phyloP scores from a whole-genome alignment of 2,888 invertebrate species.

The Yponomeuta plumbellus region DNA sequence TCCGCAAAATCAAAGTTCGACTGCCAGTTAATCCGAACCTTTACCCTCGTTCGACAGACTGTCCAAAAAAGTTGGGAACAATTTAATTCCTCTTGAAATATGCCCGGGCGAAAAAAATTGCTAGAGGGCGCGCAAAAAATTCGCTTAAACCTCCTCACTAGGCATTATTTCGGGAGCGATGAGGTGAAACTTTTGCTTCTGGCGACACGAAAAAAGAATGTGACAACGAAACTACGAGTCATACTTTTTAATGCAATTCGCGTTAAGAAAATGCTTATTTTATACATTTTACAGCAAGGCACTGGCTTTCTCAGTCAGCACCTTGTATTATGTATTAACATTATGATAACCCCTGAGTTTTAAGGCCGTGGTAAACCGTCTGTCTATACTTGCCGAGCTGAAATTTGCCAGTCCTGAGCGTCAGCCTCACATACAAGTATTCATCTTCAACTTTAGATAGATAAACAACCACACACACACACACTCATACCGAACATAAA shows the following conservation, averaged over 20 bases:
- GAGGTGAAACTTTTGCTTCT: conserved; percentile 13
- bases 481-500: too few relatives aligned
- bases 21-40: conserved; percentile 49
- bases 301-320: too few relatives aligned
- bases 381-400: too few relatives aligned
- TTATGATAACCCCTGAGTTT: too few relatives aligned
- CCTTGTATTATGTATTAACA: too few relatives aligned
- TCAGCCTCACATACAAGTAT: too few relatives aligned
- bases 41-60: conserved; percentile 40
- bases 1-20: conserved; percentile 24
- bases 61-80: conserved; percentile 55
- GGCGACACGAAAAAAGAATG: background rate
- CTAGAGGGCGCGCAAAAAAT: conserved; percentile 33
- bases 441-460: too few relatives aligned
- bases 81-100: conserved; percentile 60
- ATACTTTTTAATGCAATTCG: conserved; percentile 16
- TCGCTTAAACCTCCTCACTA: conserved; percentile 20
- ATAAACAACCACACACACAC: too few relatives aligned
- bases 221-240: conserved; percentile 14
- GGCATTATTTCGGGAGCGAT: conserved; percentile 7
- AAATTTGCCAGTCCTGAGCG: too few relatives aligned
- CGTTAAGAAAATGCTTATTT: background rate
- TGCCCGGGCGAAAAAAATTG: conserved; percentile 43
- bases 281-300: too few relatives aligned
- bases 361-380: too few relatives aligned